Base-by-base conservation (phyloP, 2,888 invertebrate genomes). In the Sminthurides aquaticus region DNA sequence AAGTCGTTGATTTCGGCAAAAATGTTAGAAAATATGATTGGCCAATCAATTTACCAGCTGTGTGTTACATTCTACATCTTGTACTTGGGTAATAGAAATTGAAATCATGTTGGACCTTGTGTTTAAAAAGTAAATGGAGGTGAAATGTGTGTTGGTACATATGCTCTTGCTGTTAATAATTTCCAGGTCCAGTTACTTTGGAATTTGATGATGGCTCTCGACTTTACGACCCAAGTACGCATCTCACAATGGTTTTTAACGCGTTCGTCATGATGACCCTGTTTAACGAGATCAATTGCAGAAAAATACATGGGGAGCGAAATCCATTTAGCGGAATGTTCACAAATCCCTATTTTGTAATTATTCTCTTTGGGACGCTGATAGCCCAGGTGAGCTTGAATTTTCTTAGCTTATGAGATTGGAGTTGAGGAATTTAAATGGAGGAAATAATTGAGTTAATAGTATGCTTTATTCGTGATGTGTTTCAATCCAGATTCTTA, bases 261-360 rank as follows among this genome's bases (percentile, higher is more conserved):
- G 79, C 84, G 15, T 86, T 86, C 77, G 85, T 86, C 62, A 81
- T 86, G 81, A 86, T 85, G 85, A 86, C 85, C 2, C 79, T 86
- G 59, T 85, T 84, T 79, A 86, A 86, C 77, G 85, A 86, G 78
- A 81, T 86, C 73, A 86, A 86, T 77, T 83, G 84, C 60, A 78
- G 85, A 56, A 86, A 85, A 77, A 84, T 86, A 70, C 85, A 86
- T 77, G 84, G 84, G 56, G 83, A 86, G 77, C 78, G 85, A 49
- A 85, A 86, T 77, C 81, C 86, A 60, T 83, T 85, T 75, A 78
- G 79, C 68, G 84, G 84, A 67, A 77, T 85, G 67, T 79, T 80
- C 71, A 77, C 80, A 25, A 86, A 86, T 77, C 81, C 81, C 29
- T 81, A 85, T 71, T 86, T 85, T 78, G 81, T 82, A 76, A 77